A percentile compares a stretch with the other conserved stretches of the same genome.
Conservation (phyloP, 2,888 invertebrate genomes). For the Apoda limacodes region DNA sequence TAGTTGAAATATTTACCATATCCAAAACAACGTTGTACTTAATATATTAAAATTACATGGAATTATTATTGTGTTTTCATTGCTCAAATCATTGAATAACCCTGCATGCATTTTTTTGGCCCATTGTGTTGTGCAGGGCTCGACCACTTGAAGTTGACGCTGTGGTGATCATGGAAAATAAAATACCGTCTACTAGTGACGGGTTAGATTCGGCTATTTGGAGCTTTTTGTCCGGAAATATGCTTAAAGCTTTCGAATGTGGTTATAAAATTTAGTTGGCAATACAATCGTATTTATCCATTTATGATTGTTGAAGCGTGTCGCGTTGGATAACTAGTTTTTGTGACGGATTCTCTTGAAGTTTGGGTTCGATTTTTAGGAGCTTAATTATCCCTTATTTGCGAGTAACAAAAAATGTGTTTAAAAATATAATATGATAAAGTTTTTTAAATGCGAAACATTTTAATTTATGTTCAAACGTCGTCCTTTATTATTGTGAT, state of each 20-base stretch:
- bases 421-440: too few species aligned
- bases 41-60: too few species aligned
- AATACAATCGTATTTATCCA: conserved; percentile 21
- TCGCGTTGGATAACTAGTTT: too few species aligned
- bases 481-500: too few species aligned
- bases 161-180: conserved; percentile 54
- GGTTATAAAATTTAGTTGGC: conserved; percentile 16
- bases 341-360: too few species aligned
- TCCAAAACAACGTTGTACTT: too few species aligned
- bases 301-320: conserved; percentile 8
- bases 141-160: conserved; percentile 53
- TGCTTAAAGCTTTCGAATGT: conserved; percentile 28
- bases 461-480: too few species aligned
- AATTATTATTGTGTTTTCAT: conserved; percentile 63
- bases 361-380: too few species aligned
- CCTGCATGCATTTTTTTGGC: conserved; percentile 55
- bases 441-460: too few species aligned
- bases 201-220: conserved; percentile 25
- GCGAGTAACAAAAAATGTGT: too few species aligned
- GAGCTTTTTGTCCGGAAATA: conserved; percentile 36
- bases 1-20: too few species aligned
- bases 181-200: conserved; percentile 28
- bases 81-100: conserved; percentile 53
- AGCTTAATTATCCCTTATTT: too few species aligned
- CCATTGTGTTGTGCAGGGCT: conserved; percentile 34